Evolutionary conservation across 2,797 vertebrate species (phyloP).

Genomic region (Dendrocincla fuliginosa): DNA sequence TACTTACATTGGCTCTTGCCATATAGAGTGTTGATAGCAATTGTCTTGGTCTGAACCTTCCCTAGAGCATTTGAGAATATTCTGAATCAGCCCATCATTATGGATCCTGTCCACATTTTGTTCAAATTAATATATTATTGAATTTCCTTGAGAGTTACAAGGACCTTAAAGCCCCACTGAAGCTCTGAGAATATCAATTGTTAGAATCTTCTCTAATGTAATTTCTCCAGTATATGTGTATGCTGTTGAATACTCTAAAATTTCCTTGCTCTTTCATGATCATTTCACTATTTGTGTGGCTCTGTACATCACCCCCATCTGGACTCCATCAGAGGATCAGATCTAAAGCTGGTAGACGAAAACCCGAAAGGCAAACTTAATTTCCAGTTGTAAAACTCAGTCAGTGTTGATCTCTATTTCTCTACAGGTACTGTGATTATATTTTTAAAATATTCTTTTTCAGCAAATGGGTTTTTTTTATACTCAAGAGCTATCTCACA

Average conservation of each 20-base stretch:
- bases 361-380: not conserved
- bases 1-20: not conserved
- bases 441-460: not conserved
- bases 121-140: not conserved
- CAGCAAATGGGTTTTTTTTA: not conserved
- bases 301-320: not conserved
- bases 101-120: not conserved
- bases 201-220: conserved; percentile 1
- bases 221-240: not conserved
- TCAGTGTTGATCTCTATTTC: not conserved
- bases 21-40: not conserved
- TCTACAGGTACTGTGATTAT: not conserved
- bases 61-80: not conserved
- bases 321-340: not conserved
- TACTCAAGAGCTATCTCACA: not conserved
- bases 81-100: not conserved
- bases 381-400: not conserved
- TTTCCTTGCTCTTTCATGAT: not conserved
- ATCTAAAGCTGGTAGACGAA: not conserved
- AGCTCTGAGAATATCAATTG: conserved; percentile 28
- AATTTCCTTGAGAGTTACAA: not conserved
- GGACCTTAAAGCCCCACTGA: conserved; percentile 24
- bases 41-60: not conserved
- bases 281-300: not conserved
- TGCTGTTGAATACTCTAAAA: not conserved